Evolutionary conservation across 64 coral and sea anemone species (phyloP).

Genomic region (Pocillopora verrucosa): DNA sequence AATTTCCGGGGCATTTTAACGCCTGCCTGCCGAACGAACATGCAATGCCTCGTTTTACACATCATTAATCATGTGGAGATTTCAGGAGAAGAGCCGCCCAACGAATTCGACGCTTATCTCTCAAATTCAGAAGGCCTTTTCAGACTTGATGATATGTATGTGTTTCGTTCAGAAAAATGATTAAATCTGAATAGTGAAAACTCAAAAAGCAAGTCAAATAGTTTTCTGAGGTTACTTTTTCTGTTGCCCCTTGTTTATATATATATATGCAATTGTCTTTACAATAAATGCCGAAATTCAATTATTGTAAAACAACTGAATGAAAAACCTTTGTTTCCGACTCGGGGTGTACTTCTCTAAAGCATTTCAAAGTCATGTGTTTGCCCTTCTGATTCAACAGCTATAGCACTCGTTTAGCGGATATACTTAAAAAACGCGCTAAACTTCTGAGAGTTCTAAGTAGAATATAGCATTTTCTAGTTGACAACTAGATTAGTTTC

Average conservation of each 20-base stretch:
- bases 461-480: not conserved
- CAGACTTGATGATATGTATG: not conserved
- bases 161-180: not conserved
- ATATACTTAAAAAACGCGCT: not conserved
- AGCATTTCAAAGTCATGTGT: not conserved
- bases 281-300: not conserved
- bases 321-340: not conserved
- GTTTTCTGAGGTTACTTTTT: not conserved
- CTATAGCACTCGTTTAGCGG: not conserved
- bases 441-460: not conserved
- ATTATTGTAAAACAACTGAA: not conserved
- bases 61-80: conserved; percentile 43
- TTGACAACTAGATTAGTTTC: conserved; percentile 16
- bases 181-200: not conserved
- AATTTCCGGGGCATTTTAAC: conserved; percentile 1
- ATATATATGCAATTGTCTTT: not conserved
- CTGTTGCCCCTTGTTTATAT: not conserved
- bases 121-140: conserved; percentile 7
- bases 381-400: not conserved
- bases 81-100: conserved; percentile 10
- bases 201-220: not conserved
- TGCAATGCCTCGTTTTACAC: conserved; percentile 1
- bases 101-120: not conserved
- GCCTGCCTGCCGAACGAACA: not conserved
- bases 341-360: not conserved